phyloP scores from a whole-genome alignment of 1,140 invertebrate species.

The Pseudomyrmex gracilis region DNA sequence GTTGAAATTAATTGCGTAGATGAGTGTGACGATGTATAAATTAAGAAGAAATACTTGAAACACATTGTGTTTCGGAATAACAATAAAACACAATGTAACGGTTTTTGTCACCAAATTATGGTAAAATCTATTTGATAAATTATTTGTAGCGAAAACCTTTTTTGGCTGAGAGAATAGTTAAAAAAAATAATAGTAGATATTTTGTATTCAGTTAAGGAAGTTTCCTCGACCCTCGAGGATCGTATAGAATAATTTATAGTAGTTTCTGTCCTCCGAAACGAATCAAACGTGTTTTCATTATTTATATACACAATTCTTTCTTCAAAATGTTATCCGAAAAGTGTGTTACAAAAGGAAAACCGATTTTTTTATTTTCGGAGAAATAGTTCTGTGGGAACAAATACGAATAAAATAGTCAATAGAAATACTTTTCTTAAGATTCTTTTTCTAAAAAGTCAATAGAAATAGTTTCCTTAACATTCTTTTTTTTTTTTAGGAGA shows the following conservation, averaged over 20 bases:
- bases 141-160: background rate
- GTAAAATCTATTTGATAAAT: background rate
- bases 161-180: background rate
- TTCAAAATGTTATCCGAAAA: too few relatives aligned
- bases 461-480: too few relatives aligned
- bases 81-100: constrained; percentile 13
- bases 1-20: constrained; percentile 32
- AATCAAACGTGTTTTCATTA: too few relatives aligned
- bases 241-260: constrained; percentile 65
- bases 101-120: background rate
- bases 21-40: background rate
- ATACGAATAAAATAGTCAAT: too few relatives aligned
- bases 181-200: too few relatives aligned
- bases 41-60: constrained; percentile 7
- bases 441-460: too few relatives aligned
- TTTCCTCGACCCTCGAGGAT: background rate
- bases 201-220: too few relatives aligned
- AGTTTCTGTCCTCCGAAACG: background rate
- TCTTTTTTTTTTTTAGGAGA: background rate
- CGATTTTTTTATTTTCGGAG: too few relatives aligned
- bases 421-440: too few relatives aligned
- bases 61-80: background rate
- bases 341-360: too few relatives aligned
- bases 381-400: too few relatives aligned
- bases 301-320: too few relatives aligned